Evolutionary conservation across 2,888 invertebrate species (phyloP), one percentile per base, ranked within the genome.

Genomic region (Coecobrya sp.): DNA sequence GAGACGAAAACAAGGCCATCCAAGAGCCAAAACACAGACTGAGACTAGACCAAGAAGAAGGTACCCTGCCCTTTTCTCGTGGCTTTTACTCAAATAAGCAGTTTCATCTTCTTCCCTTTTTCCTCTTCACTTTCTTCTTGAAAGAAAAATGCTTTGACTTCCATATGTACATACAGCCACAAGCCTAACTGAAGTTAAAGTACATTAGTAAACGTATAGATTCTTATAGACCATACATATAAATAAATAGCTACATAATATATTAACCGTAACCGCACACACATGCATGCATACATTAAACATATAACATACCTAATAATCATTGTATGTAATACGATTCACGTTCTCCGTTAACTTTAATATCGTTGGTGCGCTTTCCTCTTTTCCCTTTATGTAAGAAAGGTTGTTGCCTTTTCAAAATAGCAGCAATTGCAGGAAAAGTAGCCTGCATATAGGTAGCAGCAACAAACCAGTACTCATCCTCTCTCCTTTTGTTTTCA

Each of bases 401-500:
- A 76, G 76, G 76, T 76, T 76, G 76, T 76, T 76, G 76, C 76
- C 76, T 76, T 36, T 36, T 76, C 8, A 36, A 36, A 36, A 36
- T 7, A 36, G 36, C 36, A 36, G 36, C 36, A 36, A 36, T 36
- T 36, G 36, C 36, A 36, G 16, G 36, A 76, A 76, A 36, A n/a
- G 4, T n/a, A 70, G 30, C 36, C 27, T 19, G 59, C 22, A 62
- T 22, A 1, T 2, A 7, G 22, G 59, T 1, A 62, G 10, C 19
- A 62, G 59, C n/a, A 62, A 22, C 36, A 36, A 36, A 36, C 2
- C 1, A 2, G 59, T 19, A 62, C 59, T 62, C 19, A 11, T 30
- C 70, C 13, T n/a, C 16, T 30, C 11, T 27, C 36, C 36, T 36
- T 36, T 36, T 36, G 36, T 36, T 36, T 36, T 36, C 36, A 36